A percentile compares a stretch with the other conserved stretches of the same genome.
phyloP scores from a whole-genome alignment of 2,113 vertebrate species.

The Neotoma lepida region DNA sequence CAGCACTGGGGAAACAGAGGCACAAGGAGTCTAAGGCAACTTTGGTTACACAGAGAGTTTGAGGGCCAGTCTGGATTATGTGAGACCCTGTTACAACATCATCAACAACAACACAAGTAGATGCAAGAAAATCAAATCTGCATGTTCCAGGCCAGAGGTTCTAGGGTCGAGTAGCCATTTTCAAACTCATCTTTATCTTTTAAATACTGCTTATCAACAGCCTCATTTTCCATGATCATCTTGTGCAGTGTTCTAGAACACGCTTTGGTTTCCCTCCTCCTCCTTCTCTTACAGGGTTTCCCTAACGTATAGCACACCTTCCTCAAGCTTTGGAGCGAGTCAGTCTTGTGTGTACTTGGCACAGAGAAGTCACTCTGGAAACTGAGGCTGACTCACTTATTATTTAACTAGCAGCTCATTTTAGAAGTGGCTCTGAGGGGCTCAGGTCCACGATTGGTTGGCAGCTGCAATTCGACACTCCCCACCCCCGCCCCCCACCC shows the following conservation, averaged over 20 bases:
- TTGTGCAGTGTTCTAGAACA: slow-evolving; percentile 22
- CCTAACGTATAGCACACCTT: background rate
- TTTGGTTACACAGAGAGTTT: background rate
- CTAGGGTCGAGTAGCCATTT: background rate
- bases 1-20: background rate
- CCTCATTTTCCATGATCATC: background rate
- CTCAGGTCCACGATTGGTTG: background rate
- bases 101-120: background rate
- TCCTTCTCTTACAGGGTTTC: background rate
- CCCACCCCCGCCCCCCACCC: background rate
- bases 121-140: background rate
- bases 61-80: background rate
- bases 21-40: background rate
- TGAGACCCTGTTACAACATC: background rate
- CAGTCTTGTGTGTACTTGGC: rapidly evolving
- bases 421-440: background rate
- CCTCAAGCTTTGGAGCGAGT: background rate
- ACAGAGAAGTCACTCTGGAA: background rate
- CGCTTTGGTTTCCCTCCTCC: background rate
- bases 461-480: background rate
- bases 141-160: background rate
- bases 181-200: background rate
- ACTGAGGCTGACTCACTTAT: background rate
- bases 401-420: slow-evolving; percentile 8
- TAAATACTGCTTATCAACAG: background rate